phyloP scores from a whole-genome alignment of 35 echinoderm and acorn worm species.

The Anneissia japonica region DNA sequence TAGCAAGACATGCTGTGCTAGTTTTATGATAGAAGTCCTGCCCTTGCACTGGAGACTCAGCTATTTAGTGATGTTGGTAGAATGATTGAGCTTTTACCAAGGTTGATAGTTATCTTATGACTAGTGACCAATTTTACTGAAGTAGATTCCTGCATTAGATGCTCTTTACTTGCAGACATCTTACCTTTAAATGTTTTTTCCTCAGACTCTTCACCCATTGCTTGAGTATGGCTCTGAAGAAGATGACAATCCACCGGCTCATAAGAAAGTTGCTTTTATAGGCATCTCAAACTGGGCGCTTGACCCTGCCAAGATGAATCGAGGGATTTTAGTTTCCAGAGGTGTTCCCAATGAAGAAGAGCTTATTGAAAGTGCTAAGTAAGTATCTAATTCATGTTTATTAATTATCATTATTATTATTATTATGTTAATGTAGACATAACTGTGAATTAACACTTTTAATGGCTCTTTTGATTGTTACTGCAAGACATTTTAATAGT shows the following conservation, averaged over 20 bases:
- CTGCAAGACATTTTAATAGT: too few relatives aligned
- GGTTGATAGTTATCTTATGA: too few relatives aligned
- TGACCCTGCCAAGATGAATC: constrained; percentile 18
- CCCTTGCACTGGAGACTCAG: too few relatives aligned
- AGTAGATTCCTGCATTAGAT: not conserved
- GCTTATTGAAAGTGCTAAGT: not conserved
- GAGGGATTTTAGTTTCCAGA: constrained; percentile 14
- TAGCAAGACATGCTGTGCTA: too few relatives aligned
- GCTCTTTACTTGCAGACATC: not conserved
- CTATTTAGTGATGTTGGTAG: too few relatives aligned
- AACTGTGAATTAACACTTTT: too few relatives aligned
- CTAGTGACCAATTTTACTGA: not conserved
- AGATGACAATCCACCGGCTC: not conserved
- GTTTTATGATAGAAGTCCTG: too few relatives aligned
- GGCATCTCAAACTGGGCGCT: constrained; percentile 25
- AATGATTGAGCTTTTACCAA: too few relatives aligned
- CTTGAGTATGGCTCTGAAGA: constrained; percentile 20
- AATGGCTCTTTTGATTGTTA: too few relatives aligned
- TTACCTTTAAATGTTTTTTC: not conserved
- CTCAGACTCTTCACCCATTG: constrained; percentile 17
- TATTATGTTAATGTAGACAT: too few relatives aligned
- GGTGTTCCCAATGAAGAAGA: constrained; percentile 13
- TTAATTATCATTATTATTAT: too few relatives aligned
- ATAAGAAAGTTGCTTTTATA: constrained; percentile 4
- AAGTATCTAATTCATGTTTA: too few relatives aligned